These are phyloP conservation scores for Drosophila leontia DNA, from an alignment of 1,140 invertebrate species.

Conservation along the genomic window DNA sequence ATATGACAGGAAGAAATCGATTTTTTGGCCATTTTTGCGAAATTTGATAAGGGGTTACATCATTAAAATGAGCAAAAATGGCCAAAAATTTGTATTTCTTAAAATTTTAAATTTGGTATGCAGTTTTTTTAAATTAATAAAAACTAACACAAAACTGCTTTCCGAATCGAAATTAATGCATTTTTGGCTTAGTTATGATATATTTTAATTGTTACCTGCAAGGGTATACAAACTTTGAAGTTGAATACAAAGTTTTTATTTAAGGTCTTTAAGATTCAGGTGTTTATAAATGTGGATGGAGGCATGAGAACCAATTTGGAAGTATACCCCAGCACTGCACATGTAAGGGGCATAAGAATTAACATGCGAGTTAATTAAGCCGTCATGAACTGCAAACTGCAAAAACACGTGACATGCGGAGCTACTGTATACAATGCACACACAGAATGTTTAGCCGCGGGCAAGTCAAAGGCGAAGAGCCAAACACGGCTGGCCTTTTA, in stretches of 20 bases:
- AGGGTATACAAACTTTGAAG: no score
- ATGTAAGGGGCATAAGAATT: background rate
- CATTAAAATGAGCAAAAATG: no score
- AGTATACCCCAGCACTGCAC: background rate
- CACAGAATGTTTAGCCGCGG: constrained; percentile 6
- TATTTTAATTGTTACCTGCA: no score
- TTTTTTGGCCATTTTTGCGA: no score
- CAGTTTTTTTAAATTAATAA: no score
- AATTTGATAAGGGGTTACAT: no score
- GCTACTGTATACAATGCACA: background rate
- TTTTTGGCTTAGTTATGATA: no score
- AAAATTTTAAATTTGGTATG: no score
- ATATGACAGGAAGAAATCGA: no score
- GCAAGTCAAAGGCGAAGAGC: constrained; percentile 9
- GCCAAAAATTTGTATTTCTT: no score
- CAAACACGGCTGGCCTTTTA: background rate
- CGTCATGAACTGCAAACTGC: constrained; percentile 11
- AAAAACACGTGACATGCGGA: constrained; percentile 16
- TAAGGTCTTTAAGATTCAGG: background rate
- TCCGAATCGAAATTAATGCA: no score
- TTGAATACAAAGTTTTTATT: background rate
- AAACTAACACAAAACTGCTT: no score
- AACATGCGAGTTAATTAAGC: constrained; percentile 20
- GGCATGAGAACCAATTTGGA: background rate
- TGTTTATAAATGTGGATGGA: background rate